Percentiles rank a stretch among this genome's conserved stretches.
These are phyloP conservation scores for Zaprionus camerounensis DNA, from an alignment of 1,140 invertebrate species.

Conservation along the genomic window DNA sequence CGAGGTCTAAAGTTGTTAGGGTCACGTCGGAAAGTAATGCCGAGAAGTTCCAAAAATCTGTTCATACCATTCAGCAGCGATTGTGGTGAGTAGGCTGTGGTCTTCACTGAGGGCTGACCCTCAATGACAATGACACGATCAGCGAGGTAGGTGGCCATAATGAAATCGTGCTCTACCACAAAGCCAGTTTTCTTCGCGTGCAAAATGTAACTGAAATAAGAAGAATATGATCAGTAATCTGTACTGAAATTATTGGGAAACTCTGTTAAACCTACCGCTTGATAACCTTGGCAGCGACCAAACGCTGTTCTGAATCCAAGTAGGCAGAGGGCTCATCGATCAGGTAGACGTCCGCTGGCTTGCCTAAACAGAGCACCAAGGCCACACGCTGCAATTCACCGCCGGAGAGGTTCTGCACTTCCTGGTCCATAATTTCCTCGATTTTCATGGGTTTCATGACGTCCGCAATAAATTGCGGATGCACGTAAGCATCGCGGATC, in stretches of 20 bases:
- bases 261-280: constrained; percentile 89
- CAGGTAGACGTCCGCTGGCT: constrained; percentile 99
- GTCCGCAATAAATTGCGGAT: constrained; percentile 99
- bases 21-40: constrained; percentile 99
- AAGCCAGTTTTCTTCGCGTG: constrained; percentile 99
- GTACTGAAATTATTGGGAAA: neutral
- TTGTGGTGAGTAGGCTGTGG: constrained; percentile 96
- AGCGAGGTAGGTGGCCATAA: constrained; percentile 99
- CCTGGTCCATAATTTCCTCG: constrained; percentile 99
- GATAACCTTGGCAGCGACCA: constrained; percentile 99
- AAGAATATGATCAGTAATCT: neutral
- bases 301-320: constrained; percentile 99
- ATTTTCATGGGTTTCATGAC: constrained; percentile 99
- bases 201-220: constrained; percentile 94
- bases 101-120: constrained; percentile 94
- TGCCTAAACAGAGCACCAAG: constrained; percentile 97
- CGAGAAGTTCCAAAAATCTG: constrained; percentile 97
- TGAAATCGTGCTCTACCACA: constrained; percentile 99
- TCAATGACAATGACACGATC: constrained; percentile 99
- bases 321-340: constrained; percentile 99
- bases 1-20: constrained; percentile 99
- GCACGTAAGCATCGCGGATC: constrained; percentile 98
- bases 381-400: constrained; percentile 99
- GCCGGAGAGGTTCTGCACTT: constrained; percentile 99
- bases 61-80: constrained; percentile 99